Conservation (phyloP, 2,888 invertebrate genomes). For the Caenorhabditis drosophilae region DNA sequence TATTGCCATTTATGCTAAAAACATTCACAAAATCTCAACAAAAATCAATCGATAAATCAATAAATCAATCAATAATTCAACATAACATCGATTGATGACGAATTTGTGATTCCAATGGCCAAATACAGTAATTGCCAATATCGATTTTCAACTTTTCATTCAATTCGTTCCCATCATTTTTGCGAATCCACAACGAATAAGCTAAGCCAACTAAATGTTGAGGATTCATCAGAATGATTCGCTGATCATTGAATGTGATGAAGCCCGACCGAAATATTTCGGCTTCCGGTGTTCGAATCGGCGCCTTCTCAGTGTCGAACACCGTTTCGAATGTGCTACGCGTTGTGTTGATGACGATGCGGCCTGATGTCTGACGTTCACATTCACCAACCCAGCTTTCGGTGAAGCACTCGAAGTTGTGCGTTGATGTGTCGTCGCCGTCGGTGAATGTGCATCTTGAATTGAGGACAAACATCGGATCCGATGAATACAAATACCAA, state of each 20-base stretch:
- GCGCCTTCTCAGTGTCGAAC: constrained; percentile 29
- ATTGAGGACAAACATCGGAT: constrained; percentile 51
- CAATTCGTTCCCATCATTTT: constrained; percentile 19
- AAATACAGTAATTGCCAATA: constrained; percentile 41
- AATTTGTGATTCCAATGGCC: constrained; percentile 48
- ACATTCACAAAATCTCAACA: neutral
- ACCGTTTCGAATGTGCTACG: constrained; percentile 28
- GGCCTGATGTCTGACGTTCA: constrained; percentile 38
- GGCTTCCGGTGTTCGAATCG: constrained; percentile 35
- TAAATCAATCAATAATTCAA: no score
- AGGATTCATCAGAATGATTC: constrained; percentile 33
- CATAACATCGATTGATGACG: constrained; percentile 28
- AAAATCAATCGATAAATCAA: neutral
- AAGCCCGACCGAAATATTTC: constrained; percentile 41
- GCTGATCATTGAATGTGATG: constrained; percentile 31
- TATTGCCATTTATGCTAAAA: constrained; percentile 66
- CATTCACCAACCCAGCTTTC: constrained; percentile 55
- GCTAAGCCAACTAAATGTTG: constrained; percentile 48
- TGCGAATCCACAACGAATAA: constrained; percentile 50
- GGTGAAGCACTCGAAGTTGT: constrained; percentile 36
- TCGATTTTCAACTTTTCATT: constrained; percentile 26
- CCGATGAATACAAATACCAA: constrained; percentile 51
- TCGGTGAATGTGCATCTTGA: constrained; percentile 40
- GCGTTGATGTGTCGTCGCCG: constrained; percentile 17
- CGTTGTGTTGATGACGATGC: constrained; percentile 20